These are phyloP conservation scores for Drosophila nasuta DNA, from an alignment of 1,140 invertebrate species.

Conservation along the genomic window DNA sequence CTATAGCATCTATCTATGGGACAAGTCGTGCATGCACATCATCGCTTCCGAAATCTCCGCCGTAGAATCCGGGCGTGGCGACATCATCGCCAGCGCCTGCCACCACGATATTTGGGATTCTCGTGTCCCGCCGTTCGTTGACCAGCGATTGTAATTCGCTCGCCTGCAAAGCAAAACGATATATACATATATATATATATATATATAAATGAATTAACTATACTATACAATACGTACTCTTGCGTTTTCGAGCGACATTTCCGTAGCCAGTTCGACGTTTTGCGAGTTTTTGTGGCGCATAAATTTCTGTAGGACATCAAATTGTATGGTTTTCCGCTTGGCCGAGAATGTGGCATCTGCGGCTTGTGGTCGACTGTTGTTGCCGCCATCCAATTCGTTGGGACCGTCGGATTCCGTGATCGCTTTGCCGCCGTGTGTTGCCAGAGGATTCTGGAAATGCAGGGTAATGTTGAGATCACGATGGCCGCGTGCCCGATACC, in stretches of 20 bases:
- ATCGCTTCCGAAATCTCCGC: conserved; percentile 55
- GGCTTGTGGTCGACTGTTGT: conserved; percentile 15
- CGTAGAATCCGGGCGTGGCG: conserved; percentile 42
- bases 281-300: conserved; percentile 43
- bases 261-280: conserved; percentile 46
- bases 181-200: too few species aligned
- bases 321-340: conserved; percentile 38
- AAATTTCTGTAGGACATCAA: conserved; percentile 58
- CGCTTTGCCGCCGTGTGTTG: conserved; percentile 53
- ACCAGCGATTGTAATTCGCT: conserved; percentile 59
- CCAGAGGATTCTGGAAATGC: conserved; percentile 84
- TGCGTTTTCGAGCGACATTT: conserved; percentile 66
- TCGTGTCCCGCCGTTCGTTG: conserved; percentile 23
- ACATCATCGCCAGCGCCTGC: conserved; percentile 40
- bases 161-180: conserved; percentile 25
- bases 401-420: conserved; percentile 8
- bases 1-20: conserved; percentile 51
- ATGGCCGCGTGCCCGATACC: conserved; percentile 64
- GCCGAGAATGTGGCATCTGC: conserved; percentile 50
- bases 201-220: background rate
- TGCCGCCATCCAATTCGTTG: conserved; percentile 19
- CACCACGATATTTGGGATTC: conserved; percentile 59
- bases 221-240: conserved; percentile 49
- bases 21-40: conserved; percentile 72
- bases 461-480: conserved; percentile 83